Conservation (phyloP, 2,113 vertebrate species). For the Psettodes erumei region DNA sequence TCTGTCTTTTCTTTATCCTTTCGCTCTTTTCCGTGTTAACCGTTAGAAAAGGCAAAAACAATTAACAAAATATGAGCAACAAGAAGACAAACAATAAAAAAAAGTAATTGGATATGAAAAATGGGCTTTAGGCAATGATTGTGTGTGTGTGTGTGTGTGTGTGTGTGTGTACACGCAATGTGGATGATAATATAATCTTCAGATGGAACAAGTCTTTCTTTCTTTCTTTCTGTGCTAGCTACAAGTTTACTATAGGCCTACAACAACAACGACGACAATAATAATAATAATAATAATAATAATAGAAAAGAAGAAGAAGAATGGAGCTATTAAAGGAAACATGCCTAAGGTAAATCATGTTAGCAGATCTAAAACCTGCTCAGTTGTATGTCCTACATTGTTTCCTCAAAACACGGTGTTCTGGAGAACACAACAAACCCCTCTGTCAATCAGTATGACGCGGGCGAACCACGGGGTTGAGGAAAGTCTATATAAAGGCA, state of each 20-base stretch:
- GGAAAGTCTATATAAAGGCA: constrained; percentile 51
- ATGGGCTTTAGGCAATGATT: too few relatives aligned
- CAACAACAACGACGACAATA: neutral
- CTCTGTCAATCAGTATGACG: constrained; percentile 65
- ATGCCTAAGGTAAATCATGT: neutral
- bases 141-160: too few relatives aligned
- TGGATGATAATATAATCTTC: too few relatives aligned
- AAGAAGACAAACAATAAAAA: neutral
- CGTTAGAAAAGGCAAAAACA: neutral
- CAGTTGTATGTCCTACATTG: neutral
- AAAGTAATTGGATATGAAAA: neutral
- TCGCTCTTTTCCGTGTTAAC: neutral
- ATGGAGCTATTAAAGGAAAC: neutral
- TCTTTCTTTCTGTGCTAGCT: neutral
- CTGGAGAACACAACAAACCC: constrained; percentile 36
- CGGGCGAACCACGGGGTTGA: constrained; percentile 3
- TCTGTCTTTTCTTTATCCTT: neutral
- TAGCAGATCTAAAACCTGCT: neutral
- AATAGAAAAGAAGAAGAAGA: neutral
- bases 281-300: neutral
- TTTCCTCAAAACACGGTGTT: constrained; percentile 51
- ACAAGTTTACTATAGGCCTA: too few relatives aligned
- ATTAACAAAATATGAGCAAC: too few relatives aligned
- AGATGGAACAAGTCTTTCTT: too few relatives aligned
- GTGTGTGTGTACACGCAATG: too few relatives aligned